A percentile compares a stretch with the other conserved stretches of the same genome.
These are phyloP conservation scores for Ochotona princeps DNA, from an alignment of 2,113 vertebrate genomes.

Conservation along the genomic window DNA sequence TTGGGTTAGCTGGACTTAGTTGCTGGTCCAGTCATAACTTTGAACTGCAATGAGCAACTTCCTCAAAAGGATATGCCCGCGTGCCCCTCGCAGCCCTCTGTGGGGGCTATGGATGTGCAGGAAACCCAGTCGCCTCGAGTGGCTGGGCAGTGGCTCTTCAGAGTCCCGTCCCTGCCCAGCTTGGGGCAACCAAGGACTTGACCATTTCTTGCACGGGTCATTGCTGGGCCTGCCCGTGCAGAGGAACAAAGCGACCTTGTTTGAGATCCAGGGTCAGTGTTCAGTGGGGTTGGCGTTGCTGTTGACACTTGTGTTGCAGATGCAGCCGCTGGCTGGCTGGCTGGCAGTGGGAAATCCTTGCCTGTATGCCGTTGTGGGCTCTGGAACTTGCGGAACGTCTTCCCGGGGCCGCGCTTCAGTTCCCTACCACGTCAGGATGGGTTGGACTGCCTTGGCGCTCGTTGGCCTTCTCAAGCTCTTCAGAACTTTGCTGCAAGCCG, in stretches of 20 bases:
- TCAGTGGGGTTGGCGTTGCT: background rate
- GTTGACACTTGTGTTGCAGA: background rate
- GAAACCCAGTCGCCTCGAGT: background rate
- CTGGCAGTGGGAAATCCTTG: background rate
- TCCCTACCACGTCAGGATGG: background rate
- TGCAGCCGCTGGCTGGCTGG: background rate
- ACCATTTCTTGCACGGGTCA: background rate
- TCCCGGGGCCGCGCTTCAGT: background rate
- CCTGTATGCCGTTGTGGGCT: background rate
- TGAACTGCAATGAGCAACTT: background rate
- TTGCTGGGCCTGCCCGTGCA: background rate
- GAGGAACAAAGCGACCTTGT: background rate
- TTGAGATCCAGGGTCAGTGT: background rate
- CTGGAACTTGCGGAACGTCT: background rate
- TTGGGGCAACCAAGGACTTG: too few species aligned
- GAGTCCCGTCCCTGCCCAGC: background rate
- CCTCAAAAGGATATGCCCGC: background rate
- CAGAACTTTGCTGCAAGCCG: background rate
- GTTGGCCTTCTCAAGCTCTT: background rate
- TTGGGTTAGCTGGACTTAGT: background rate
- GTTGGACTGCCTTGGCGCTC: background rate
- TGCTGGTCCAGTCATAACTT: background rate
- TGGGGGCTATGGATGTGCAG: too few species aligned
- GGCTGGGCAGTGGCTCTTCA: background rate
- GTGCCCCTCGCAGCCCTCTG: too few species aligned